Evolutionary conservation across 2,888 invertebrate species (phyloP), one percentile per base, ranked within the genome.

Genomic region (Miltochrista miniata): DNA sequence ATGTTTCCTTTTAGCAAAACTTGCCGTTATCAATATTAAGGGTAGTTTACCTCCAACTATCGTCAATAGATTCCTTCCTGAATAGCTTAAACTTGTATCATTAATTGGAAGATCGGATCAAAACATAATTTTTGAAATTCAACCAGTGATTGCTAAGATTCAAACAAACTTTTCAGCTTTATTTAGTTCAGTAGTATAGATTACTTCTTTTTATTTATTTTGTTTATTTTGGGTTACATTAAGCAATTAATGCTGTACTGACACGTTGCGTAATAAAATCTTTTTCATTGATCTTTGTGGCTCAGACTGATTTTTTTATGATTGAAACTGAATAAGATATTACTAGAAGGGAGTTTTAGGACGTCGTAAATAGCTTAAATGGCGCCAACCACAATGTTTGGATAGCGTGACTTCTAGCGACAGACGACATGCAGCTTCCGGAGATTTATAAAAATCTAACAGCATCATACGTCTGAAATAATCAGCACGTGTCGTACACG

Each of bases 211-310:
- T 45, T 36, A 43, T n/a, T n/a, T n/a, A n/a, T n/a, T 49, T 51
- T 59, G 53, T 59, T 59, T 68, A 55, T 48, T 34, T 53, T 42
- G 47, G 31, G 38, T 57, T 13, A 45, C 41, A 49, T 24, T 10
- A 57, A 7, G 56, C n/a, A n/a, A n/a, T n/a, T n/a, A n/a, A n/a
- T n/a, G n/a, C n/a, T n/a, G n/a, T n/a, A n/a, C n/a, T n/a, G n/a
- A n/a, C n/a, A n/a, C n/a, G n/a, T n/a, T n/a, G n/a, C n/a, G n/a
- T 64, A 66, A 57, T 60, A 64, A 65, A 61, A 52, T 64, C 51
- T 51, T 56, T 7, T 54, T 48, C 56, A 56, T 67, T 68, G 66
- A 71, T 62, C 64, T 72, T 11, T 47, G 48, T 45, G 42, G 55
- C 59, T 60, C 66, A 68, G 54, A 59, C 44, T 49, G 3, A 7